Evolutionary conservation across 2,113 vertebrate species (phyloP).

Genomic region (Grammomys surdaster): DNA sequence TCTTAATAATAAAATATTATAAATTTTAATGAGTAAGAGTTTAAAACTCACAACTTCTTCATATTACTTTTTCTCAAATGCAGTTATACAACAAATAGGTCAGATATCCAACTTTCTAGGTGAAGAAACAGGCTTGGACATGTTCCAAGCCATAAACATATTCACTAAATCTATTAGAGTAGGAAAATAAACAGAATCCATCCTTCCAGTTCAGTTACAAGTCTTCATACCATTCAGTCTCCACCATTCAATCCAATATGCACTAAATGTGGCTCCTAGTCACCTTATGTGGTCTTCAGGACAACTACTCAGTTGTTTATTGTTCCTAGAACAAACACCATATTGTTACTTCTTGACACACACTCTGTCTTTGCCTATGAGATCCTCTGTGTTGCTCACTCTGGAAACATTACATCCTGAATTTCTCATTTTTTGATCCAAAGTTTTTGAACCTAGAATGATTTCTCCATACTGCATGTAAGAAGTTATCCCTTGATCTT

Average conservation of each 20-base stretch:
- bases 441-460: neutral
- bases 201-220: neutral
- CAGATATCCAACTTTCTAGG: constrained; percentile 25
- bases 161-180: neutral
- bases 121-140: constrained; percentile 12
- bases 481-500: constrained; percentile 2
- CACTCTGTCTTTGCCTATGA: neutral
- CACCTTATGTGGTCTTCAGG: neutral
- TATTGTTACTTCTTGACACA: neutral
- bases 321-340: constrained; percentile 23
- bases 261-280: neutral
- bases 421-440: constrained; percentile 2
- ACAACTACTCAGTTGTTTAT: neutral
- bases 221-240: neutral
- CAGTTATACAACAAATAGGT: neutral
- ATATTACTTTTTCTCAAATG: constrained; percentile 29
- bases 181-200: neutral
- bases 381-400: neutral
- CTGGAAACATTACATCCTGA: neutral
- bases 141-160: neutral
- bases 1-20: constrained; percentile 5
- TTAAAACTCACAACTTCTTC: constrained; percentile 28
- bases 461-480: neutral
- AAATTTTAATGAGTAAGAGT: neutral
- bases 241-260: neutral